phyloP scores from a whole-genome alignment of 2,888 invertebrate genomes.

The Rhyacophila evoluta region DNA sequence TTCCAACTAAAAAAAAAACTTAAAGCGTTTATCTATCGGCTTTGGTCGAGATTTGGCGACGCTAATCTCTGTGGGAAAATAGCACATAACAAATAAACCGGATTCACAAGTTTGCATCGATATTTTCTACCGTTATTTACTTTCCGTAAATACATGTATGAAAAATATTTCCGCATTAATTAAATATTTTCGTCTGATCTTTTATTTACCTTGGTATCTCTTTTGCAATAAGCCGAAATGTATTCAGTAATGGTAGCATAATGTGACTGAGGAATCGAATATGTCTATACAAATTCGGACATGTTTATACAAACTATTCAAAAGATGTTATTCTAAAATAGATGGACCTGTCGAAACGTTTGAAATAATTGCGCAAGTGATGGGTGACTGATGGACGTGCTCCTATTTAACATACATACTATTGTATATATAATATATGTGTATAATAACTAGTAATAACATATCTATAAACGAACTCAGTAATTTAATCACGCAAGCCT shows the following conservation, averaged over 20 bases:
- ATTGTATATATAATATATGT: neutral
- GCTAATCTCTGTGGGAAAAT: no score
- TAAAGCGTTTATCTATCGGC: no score
- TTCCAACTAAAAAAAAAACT: no score
- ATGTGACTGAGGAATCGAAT: neutral
- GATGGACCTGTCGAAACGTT: neutral
- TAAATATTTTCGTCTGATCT: neutral
- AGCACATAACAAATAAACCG: no score
- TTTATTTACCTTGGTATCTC: neutral
- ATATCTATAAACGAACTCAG: no score
- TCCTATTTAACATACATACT: neutral
- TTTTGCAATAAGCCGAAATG: neutral
- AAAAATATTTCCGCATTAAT: neutral
- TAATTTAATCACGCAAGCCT: no score
- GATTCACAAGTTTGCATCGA: no score
- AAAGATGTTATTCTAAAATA: neutral
- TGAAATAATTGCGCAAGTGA: neutral
- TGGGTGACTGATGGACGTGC: neutral
- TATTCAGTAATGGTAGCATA: neutral
- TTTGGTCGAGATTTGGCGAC: no score
- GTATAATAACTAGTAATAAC: neutral
- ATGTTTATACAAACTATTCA: slow-evolving; percentile 12
- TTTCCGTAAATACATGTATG: neutral
- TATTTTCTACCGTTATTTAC: neutral
- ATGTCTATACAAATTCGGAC: neutral